Conservation (phyloP, 1,140 invertebrate species). For the Ooceraea biroi region DNA sequence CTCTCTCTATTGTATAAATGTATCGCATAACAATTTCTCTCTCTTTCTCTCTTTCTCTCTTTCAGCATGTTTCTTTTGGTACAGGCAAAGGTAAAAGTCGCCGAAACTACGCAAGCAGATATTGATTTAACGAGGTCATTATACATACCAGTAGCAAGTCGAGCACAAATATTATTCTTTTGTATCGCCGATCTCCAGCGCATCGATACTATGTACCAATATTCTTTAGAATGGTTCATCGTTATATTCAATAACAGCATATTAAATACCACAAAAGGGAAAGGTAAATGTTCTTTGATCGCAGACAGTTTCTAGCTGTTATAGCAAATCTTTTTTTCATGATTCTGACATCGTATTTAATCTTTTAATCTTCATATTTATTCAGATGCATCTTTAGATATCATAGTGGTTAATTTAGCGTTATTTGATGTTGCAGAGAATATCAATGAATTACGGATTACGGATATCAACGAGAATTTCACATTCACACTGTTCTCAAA, state of each 20-base stretch:
- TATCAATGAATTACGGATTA: constrained; percentile 88
- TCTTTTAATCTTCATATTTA: background rate
- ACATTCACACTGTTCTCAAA: constrained; percentile 90
- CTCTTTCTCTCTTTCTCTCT: too few species aligned
- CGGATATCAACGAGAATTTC: constrained; percentile 89
- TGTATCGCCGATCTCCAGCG: constrained; percentile 90
- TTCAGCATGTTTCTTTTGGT: constrained; percentile 44
- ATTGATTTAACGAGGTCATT: constrained; percentile 90
- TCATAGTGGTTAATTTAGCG: background rate
- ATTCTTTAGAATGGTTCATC: constrained; percentile 92
- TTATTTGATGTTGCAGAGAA: constrained; percentile 86
- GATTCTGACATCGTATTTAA: background rate
- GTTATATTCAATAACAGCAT: constrained; percentile 90
- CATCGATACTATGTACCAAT: constrained; percentile 93
- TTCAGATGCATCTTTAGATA: background rate
- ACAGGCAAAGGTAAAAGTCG: constrained; percentile 87
- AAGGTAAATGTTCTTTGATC: constrained; percentile 70
- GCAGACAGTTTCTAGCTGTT: too few species aligned
- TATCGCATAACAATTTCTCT: too few species aligned
- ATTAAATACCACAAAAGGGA: constrained; percentile 88
- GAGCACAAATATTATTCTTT: constrained; percentile 92
- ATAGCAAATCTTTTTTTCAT: constrained; percentile 14
- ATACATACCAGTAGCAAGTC: constrained; percentile 90
- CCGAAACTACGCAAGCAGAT: constrained; percentile 89
- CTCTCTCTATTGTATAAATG: background rate